Evolutionary conservation across 2,888 invertebrate species (phyloP).

Genomic region (Tromatobia lineatoria): DNA sequence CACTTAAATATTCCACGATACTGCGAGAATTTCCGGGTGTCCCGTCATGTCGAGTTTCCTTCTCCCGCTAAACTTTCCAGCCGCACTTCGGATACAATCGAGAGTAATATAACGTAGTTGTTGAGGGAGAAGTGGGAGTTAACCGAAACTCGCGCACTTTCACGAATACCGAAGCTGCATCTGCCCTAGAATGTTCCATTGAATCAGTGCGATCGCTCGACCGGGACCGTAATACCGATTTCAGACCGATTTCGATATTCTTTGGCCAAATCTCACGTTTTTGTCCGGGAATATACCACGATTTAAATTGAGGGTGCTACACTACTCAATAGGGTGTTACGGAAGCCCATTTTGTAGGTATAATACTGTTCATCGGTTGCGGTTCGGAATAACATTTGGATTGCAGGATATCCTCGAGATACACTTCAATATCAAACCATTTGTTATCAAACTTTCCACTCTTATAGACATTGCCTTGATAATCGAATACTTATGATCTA

Average conservation of each 20-base stretch:
- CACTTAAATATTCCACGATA: slow-evolving; percentile 79
- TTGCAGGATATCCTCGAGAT: background rate
- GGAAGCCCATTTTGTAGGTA: background rate
- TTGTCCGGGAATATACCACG: background rate
- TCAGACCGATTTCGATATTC: slow-evolving; percentile 13
- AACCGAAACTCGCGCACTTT: slow-evolving; percentile 51
- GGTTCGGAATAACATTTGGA: background rate
- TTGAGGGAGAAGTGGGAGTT: slow-evolving; percentile 19
- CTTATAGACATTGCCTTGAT: background rate
- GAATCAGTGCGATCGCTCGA: slow-evolving; percentile 12
- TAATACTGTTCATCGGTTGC: background rate
- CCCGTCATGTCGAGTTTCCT: slow-evolving; percentile 36
- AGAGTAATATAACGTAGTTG: slow-evolving; percentile 42
- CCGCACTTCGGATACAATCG: slow-evolving; percentile 42
- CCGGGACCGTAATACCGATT: slow-evolving; percentile 14
- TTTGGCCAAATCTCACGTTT: slow-evolving; percentile 10
- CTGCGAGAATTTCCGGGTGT: slow-evolving; percentile 47
- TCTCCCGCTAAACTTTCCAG: slow-evolving; percentile 59
- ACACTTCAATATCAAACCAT: background rate
- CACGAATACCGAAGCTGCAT: slow-evolving; percentile 54
- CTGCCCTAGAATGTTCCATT: slow-evolving; percentile 22
- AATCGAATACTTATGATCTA: background rate
- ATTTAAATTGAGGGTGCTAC: background rate
- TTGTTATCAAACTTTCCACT: background rate
- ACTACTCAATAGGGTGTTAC: background rate